A percentile compares a stretch with the other conserved stretches of the same genome.
These are phyloP conservation scores for Hylaeus anthracinus DNA, from an alignment of 1,140 invertebrate genomes.

Conservation along the genomic window DNA sequence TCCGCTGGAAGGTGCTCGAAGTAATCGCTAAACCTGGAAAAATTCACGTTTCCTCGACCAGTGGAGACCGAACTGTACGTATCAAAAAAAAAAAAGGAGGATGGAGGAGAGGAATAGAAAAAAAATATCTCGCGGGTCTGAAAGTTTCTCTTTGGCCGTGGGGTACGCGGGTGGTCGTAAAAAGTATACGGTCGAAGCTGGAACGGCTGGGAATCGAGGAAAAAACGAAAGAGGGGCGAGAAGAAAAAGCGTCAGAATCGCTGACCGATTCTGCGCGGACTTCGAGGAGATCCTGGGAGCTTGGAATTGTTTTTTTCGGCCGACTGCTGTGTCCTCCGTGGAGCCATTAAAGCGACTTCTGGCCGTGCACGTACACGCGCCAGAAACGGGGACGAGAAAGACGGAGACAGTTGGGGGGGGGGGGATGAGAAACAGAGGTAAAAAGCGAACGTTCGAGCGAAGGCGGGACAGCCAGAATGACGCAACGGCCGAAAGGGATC, in stretches of 20 bases:
- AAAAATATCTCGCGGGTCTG: neutral
- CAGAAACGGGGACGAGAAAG: no score
- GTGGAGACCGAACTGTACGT: no score
- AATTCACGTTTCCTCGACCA: no score
- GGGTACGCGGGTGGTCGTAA: neutral
- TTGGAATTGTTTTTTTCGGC: slow-evolving; percentile 69
- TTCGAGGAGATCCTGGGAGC: slow-evolving; percentile 43
- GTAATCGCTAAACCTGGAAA: no score
- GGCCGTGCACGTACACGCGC: slow-evolving; percentile 37
- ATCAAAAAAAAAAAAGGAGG: no score
- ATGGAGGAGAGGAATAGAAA: neutral
- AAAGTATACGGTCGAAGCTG: neutral
- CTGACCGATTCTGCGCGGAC: slow-evolving; percentile 57
- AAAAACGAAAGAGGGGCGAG: slow-evolving; percentile 25
- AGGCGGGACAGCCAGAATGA: slow-evolving; percentile 43
- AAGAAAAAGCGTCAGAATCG: slow-evolving; percentile 53
- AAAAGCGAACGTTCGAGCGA: slow-evolving; percentile 33
- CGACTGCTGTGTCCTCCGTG: slow-evolving; percentile 60
- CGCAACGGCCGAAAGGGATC: slow-evolving; percentile 53
- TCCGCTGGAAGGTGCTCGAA: no score
- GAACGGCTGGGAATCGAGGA: neutral
- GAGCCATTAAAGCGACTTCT: slow-evolving; percentile 68
- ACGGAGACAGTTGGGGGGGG: slow-evolving; percentile 5
- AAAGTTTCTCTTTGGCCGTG: neutral
- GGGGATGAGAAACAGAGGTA: slow-evolving; percentile 19